Conservation (phyloP, 2,888 invertebrate species). For the Gastracanthus pulcherrimus region DNA sequence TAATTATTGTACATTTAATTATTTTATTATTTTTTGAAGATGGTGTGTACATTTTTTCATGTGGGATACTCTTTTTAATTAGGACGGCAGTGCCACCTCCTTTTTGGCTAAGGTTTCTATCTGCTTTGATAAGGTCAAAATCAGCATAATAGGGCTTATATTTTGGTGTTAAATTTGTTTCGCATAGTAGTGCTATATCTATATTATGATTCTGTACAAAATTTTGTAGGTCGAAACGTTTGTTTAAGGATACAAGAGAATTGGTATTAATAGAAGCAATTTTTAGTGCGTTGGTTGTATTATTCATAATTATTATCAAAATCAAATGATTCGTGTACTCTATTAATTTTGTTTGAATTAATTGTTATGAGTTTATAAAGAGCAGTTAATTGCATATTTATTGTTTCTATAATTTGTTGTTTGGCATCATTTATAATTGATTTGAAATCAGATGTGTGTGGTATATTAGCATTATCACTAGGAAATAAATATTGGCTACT, state of each 20-base stretch:
- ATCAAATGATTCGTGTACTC: too few species aligned
- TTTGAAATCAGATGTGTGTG: too few species aligned
- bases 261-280: neutral
- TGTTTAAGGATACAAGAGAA: neutral
- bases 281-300: too few species aligned
- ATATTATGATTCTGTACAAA: neutral
- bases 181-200: neutral
- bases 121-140: neutral
- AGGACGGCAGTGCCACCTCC: neutral
- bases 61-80: neutral
- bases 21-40: neutral
- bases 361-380: too few species aligned
- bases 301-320: too few species aligned
- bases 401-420: too few species aligned
- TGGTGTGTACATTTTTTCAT: neutral
- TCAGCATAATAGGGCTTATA: neutral
- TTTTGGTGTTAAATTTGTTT: neutral
- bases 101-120: neutral
- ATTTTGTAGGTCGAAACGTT: neutral
- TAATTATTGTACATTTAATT: neutral
- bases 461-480: too few species aligned
- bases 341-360: too few species aligned
- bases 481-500: too few species aligned
- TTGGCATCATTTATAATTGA: too few species aligned
- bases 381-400: too few species aligned